Percentiles rank a stretch among this genome's conserved stretches.
Evolutionary conservation across 2,888 invertebrate genomes (phyloP).

Genomic region (Diarsia dahlii): DNA sequence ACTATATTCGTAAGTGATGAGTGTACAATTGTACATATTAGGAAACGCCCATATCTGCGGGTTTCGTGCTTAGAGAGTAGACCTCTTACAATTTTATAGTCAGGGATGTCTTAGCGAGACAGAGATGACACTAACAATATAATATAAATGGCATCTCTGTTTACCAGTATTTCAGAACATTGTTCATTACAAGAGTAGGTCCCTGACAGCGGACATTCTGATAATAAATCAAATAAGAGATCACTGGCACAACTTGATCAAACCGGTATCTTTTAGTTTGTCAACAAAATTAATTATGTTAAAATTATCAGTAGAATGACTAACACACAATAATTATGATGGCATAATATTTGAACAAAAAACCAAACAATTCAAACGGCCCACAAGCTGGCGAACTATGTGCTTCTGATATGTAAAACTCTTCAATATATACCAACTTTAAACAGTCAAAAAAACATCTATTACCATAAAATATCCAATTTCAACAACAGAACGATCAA

Average conservation of each 20-base stretch:
- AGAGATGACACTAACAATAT: neutral
- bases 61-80: too few species aligned
- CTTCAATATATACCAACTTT: constrained; percentile 46
- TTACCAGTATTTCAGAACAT: neutral
- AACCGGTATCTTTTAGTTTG: constrained; percentile 39
- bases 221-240: constrained; percentile 12
- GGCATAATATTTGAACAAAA: constrained; percentile 3
- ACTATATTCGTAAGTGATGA: too few species aligned
- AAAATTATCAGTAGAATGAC: constrained; percentile 47
- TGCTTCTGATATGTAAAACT: constrained; percentile 63
- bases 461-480: constrained; percentile 38
- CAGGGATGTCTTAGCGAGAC: neutral
- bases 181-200: neutral
- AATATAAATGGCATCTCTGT: constrained; percentile 2
- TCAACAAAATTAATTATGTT: constrained; percentile 40
- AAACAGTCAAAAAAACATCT: constrained; percentile 37
- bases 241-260: constrained; percentile 29
- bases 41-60: too few species aligned
- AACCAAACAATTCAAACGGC: constrained; percentile 17
- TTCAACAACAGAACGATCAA: constrained; percentile 36
- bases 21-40: too few species aligned
- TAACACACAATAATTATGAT: constrained; percentile 25
- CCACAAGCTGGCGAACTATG: constrained; percentile 15
- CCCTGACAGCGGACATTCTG: neutral
- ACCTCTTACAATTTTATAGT: neutral